Evolutionary conservation across 2,797 vertebrate genomes (phyloP).

Genomic region (Mastacembelus armatus): DNA sequence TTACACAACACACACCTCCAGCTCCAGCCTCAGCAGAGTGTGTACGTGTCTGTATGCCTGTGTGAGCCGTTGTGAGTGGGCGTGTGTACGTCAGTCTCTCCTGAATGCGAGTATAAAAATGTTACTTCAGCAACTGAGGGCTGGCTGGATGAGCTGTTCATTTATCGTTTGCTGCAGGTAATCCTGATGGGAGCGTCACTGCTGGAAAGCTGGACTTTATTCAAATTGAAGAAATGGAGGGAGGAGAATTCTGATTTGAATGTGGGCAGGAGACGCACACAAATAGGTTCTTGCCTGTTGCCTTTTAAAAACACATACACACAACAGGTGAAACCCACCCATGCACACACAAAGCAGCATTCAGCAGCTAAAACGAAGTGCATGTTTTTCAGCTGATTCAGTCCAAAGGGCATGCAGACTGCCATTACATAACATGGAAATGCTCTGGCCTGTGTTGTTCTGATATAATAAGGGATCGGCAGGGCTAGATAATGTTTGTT

Average conservation of each 20-base stretch:
- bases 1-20: conserved; percentile 81
- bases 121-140: conserved; percentile 24
- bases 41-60: conserved; percentile 55
- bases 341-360: conserved; percentile 40
- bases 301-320: conserved; percentile 34
- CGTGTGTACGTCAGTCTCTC: conserved; percentile 51
- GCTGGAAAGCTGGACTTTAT: conserved; percentile 21
- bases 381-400: conserved; percentile 56
- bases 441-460: conserved; percentile 33
- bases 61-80: conserved; percentile 54
- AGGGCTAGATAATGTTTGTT: conserved; percentile 64
- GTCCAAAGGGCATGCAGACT: conserved; percentile 70
- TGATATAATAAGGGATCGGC: conserved; percentile 70
- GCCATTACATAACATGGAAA: conserved; percentile 73
- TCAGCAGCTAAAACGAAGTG: conserved; percentile 46
- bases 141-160: conserved; percentile 18
- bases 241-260: conserved; percentile 18
- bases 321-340: conserved; percentile 8
- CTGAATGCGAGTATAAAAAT: conserved; percentile 37
- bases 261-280: conserved; percentile 19
- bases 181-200: conserved; percentile 23
- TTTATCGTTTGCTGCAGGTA: conserved; percentile 23
- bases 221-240: conserved; percentile 8
- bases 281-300: conserved; percentile 24
- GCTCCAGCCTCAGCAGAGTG: conserved; percentile 54